Conservation (phyloP, 2,888 invertebrate species). For the Venusia cambrica region DNA sequence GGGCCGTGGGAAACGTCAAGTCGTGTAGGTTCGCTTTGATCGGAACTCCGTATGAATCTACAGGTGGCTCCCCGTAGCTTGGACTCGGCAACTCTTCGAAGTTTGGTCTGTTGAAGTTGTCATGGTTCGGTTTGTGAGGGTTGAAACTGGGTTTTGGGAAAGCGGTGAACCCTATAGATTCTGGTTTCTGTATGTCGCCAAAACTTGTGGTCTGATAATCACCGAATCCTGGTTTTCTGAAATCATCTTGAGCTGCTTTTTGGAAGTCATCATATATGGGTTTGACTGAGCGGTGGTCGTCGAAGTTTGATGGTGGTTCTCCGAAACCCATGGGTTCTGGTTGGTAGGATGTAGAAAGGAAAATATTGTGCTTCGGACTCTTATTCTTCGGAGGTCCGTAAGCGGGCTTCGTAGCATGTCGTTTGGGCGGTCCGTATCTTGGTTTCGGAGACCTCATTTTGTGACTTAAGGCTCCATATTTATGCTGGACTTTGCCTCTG, state of each 20-base stretch:
- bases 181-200: slow-evolving; percentile 5
- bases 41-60: slow-evolving; percentile 56
- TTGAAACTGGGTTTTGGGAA: slow-evolving; percentile 7
- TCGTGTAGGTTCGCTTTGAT: slow-evolving; percentile 36
- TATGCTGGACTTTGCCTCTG: slow-evolving; percentile 38
- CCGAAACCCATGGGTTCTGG: slow-evolving; percentile 51
- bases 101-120: slow-evolving; percentile 10
- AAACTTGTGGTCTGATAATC: slow-evolving; percentile 9
- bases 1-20: slow-evolving; percentile 32
- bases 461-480: slow-evolving; percentile 38
- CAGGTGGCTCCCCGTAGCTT: slow-evolving; percentile 49
- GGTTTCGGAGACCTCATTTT: slow-evolving; percentile 40
- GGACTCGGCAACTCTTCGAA: slow-evolving; percentile 33
- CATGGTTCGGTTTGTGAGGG: slow-evolving; percentile 15
- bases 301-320: slow-evolving; percentile 50
- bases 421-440: slow-evolving; percentile 39
- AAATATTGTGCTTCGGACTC: slow-evolving; percentile 21
- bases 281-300: slow-evolving; percentile 8
- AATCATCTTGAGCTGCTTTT: slow-evolving; percentile 3
- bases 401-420: slow-evolving; percentile 31
- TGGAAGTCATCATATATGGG: slow-evolving; percentile 10
- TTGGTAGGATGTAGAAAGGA: slow-evolving; percentile 19
- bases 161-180: slow-evolving; percentile 6
- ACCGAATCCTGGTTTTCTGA: neutral
- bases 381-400: slow-evolving; percentile 39